phyloP scores from a whole-genome alignment of 2,113 vertebrate species.

The mouse (Mus musculus) region DNA sequence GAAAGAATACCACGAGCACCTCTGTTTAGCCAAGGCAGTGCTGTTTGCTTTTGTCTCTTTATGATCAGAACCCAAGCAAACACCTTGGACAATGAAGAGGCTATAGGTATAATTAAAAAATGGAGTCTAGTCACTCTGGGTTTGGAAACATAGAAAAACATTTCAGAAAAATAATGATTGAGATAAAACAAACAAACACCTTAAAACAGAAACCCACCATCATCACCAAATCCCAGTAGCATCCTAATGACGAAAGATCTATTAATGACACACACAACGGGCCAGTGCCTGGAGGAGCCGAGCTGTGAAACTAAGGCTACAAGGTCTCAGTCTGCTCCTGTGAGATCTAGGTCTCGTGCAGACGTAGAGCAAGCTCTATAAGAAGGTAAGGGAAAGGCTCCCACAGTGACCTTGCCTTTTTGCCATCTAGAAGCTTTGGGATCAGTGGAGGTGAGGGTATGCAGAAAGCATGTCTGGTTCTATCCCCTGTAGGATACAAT shows the following conservation, averaged over 20 bases:
- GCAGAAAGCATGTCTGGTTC: not conserved
- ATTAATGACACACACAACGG: not conserved
- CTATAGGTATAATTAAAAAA: not conserved
- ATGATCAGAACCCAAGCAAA: not conserved
- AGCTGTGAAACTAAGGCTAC: not conserved
- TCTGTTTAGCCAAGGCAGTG: not conserved
- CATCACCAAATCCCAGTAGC: not conserved
- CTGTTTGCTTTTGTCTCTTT: not conserved
- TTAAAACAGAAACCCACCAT: not conserved
- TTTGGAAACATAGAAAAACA: not conserved
- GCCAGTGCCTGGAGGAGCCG: not conserved
- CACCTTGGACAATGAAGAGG: not conserved
- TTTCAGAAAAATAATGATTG: not conserved
- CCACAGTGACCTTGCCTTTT: not conserved
- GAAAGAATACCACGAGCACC: not conserved
- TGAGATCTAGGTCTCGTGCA: not conserved
- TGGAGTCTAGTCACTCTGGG: not conserved
- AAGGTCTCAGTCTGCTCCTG: not conserved
- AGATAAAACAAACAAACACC: not conserved
- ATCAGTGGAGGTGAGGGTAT: not conserved
- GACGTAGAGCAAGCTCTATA: not conserved
- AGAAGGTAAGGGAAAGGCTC: not conserved
- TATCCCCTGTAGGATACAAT: not conserved
- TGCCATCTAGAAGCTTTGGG: not conserved
- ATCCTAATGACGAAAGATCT: not conserved